These are phyloP conservation scores for Onthophagus taurus DNA, from an alignment of 1,140 invertebrate species.

Conservation along the genomic window DNA sequence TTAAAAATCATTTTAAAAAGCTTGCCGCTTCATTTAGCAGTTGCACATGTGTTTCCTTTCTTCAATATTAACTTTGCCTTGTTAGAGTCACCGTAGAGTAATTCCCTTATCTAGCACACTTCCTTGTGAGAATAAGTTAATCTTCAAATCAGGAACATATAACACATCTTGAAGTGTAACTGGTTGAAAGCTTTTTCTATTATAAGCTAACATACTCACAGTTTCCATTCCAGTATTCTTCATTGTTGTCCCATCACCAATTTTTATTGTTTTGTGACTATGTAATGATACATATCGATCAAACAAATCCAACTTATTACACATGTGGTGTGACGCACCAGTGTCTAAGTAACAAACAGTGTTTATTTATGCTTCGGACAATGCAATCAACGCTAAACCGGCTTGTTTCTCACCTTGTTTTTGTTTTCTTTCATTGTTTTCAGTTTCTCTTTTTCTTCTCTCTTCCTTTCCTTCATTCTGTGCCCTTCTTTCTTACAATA, in stretches of 20 bases:
- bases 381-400: background rate
- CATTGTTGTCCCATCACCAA: conserved; percentile 7
- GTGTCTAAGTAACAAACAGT: conserved; percentile 5
- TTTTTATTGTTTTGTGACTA: conserved; percentile 4
- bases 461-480: conserved; percentile 1
- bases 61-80: background rate
- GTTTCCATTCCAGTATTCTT: background rate
- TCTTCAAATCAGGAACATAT: conserved; percentile 6
- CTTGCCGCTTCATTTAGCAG: background rate
- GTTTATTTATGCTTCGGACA: background rate
- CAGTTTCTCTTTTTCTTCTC: background rate
- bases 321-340: conserved; percentile 9
- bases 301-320: background rate
- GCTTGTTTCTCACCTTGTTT: conserved; percentile 1
- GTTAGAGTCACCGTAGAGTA: background rate
- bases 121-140: conserved; percentile 3
- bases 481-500: conserved; percentile 11
- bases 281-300: background rate
- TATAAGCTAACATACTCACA: background rate
- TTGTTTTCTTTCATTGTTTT: background rate
- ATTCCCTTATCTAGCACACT: conserved; percentile 7
- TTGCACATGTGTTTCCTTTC: conserved; percentile 1
- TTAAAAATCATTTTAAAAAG: conserved; percentile 11
- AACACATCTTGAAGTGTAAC: background rate
- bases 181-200: conserved; percentile 1